These are phyloP conservation scores for Hofmannophila pseudospretella DNA, from an alignment of 2,888 invertebrate species.

Conservation along the genomic window DNA sequence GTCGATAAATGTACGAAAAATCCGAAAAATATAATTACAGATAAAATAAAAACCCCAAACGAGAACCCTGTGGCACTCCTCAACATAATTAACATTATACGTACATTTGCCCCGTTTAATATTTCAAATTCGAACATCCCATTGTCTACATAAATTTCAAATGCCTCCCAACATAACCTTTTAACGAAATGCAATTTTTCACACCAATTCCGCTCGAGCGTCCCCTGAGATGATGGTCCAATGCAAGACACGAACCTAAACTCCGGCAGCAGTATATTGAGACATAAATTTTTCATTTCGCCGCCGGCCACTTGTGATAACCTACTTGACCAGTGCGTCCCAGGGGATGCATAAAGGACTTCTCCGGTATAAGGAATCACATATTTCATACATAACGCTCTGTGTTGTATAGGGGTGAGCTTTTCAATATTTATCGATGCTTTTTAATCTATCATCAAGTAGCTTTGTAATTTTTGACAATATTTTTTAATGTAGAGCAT, in stretches of 20 bases:
- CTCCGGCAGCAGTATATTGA: constrained; percentile 59
- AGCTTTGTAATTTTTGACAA: too few relatives aligned
- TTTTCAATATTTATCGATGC: constrained; percentile 1
- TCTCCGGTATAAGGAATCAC: constrained; percentile 75
- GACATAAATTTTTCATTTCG: constrained; percentile 77
- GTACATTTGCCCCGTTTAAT: too few relatives aligned
- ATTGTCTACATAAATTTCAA: constrained; percentile 12
- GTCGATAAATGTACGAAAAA: too few relatives aligned
- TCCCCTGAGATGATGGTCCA: constrained; percentile 44
- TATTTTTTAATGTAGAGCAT: too few relatives aligned
- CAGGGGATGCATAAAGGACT: constrained; percentile 75
- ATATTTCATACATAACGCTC: constrained; percentile 67
- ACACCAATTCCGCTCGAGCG: constrained; percentile 15
- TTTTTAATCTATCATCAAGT: not conserved
- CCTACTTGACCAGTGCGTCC: constrained; percentile 72
- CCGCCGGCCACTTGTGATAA: constrained; percentile 72
- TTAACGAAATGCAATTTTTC: constrained; percentile 12
- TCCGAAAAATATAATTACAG: too few relatives aligned
- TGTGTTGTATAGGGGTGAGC: constrained; percentile 30
- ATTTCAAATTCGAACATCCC: too few relatives aligned
- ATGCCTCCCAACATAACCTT: constrained; percentile 8
- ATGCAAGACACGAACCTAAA: constrained; percentile 56
- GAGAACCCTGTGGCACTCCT: too few relatives aligned
- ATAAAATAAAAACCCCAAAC: too few relatives aligned
- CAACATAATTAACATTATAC: too few relatives aligned